Evolutionary conservation across 2,888 invertebrate genomes (phyloP), one percentile per base, ranked within the genome.

Genomic region (Parascotia fuliginaria): DNA sequence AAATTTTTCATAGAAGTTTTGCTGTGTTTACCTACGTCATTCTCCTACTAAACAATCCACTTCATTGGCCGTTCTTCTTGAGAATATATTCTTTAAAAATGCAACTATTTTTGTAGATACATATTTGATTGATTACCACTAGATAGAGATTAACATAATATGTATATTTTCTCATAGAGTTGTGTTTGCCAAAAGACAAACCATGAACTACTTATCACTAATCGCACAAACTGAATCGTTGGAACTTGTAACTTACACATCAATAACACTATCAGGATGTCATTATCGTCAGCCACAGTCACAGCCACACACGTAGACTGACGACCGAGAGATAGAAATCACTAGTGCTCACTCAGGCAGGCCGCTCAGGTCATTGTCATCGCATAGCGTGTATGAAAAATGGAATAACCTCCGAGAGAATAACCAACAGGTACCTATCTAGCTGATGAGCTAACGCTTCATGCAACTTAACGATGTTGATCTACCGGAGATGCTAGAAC

Each of bases 101-200:
- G 83, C 82, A 87, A 90, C 91, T 92, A 92, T 92, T 92, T 92
- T 92, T 92, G 90, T 92, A 92, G 91, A 87, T 83, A 69, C 68
- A 86, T 89, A 87, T 89, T 85, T 86, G 69, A 90, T 90, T 87
- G 80, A 85, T 81, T 87, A 89, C 87, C 85, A 85, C 83, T 91
- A 88, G 80, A 88, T 89, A 90, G 84, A 90, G 70, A 83, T 87
- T 86, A 81, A 85, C 75, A 81, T 71, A n/a, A n/a, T n/a, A 73
- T 72, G 54, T 79, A 86, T 89, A 88, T 90, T 90, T 89, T 90
- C 84, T 82, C 89, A 88, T 78, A 81, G 73, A 81, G 83, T 89
- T 89, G 82, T 76, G 84, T 91, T 90, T 87, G 81, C 82, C 77
- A 75, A 79, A 76, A 71, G 76, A 80, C 78, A 83, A 82, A 79